These are phyloP conservation scores for Clunio marinus DNA, from an alignment of 2,888 invertebrate species.

Conservation along the genomic window DNA sequence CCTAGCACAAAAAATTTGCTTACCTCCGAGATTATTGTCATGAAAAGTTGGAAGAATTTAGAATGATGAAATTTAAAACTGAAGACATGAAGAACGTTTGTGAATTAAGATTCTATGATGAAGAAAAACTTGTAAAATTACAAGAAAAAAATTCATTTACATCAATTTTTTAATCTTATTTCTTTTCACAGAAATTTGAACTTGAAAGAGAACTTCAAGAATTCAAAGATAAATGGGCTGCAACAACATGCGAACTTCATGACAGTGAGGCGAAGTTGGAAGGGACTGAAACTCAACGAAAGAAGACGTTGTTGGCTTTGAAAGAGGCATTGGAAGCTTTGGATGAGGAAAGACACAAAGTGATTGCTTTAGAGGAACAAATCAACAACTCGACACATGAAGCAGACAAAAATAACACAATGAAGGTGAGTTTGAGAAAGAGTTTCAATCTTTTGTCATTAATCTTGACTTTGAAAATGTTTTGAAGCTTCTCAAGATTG, in stretches of 20 bases:
- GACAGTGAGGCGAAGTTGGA: constrained; percentile 1
- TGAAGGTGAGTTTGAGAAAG: no score
- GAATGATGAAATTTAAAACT: not conserved
- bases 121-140: not conserved
- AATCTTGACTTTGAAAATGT: no score
- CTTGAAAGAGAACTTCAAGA: not conserved
- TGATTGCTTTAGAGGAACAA: not conserved
- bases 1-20: no score
- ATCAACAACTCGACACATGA: no score
- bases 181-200: not conserved
- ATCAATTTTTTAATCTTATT: not conserved
- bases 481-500: no score
- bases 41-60: not conserved
- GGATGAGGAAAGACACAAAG: not conserved
- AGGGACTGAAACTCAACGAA: not conserved
- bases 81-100: not conserved
- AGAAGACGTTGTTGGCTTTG: not conserved
- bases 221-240: constrained; percentile 16
- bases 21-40: no score
- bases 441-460: no score
- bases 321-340: not conserved
- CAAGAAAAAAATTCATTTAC: not conserved
- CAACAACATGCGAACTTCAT: constrained; percentile 1
- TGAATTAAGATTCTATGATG: not conserved
- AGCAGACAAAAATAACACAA: no score